Percentiles rank a stretch among this genome's conserved stretches.
Evolutionary conservation across 2,888 invertebrate species (phyloP).

Genomic region (Tenthredo distinguenda): DNA sequence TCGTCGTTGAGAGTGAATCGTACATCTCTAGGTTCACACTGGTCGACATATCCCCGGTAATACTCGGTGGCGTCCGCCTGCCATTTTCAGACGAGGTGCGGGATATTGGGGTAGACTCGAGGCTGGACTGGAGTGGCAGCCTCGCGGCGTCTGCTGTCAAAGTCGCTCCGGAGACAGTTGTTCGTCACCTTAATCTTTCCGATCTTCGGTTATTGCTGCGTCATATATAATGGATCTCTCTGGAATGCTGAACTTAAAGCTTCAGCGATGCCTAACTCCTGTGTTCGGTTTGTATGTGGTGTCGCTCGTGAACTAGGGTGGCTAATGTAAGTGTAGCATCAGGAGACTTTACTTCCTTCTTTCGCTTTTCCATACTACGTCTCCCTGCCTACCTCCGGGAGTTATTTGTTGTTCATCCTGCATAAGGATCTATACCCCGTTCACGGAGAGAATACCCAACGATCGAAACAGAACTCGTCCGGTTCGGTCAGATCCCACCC

Average conservation of each 20-base stretch:
- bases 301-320: not conserved
- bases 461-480: too few species aligned
- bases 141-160: not conserved
- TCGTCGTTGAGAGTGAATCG: not conserved
- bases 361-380: not conserved
- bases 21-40: not conserved
- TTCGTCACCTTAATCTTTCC: not conserved
- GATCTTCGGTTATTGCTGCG: constrained; percentile 1
- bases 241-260: not conserved
- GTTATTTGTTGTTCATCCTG: not conserved
- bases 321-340: not conserved
- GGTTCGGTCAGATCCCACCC: too few species aligned
- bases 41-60: not conserved
- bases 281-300: not conserved
- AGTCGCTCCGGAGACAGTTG: not conserved
- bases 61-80: not conserved
- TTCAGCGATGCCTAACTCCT: not conserved
- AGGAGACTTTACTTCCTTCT: not conserved
- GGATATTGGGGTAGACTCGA: not conserved
- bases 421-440: too few species aligned
- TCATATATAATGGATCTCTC: not conserved
- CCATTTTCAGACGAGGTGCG: not conserved
- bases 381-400: not conserved
- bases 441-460: too few species aligned
- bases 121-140: not conserved